phyloP scores from a whole-genome alignment of 1,140 invertebrate genomes.

The Helicoverpa armigera region DNA sequence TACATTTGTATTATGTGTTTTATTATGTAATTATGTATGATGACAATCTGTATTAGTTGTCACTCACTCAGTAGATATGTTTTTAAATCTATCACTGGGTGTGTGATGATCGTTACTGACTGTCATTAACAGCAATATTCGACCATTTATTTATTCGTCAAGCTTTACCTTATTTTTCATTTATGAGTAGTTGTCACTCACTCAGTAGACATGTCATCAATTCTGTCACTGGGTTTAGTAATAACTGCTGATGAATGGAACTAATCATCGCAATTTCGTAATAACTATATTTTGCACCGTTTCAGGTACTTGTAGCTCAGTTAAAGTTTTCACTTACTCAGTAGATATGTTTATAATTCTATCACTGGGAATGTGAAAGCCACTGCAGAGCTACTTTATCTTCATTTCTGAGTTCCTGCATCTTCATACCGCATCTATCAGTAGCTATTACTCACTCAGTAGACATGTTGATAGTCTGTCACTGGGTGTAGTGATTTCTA shows the following conservation, averaged over 20 bases:
- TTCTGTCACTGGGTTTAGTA: slow-evolving; percentile 67
- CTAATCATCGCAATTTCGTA: no score
- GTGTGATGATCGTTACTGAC: slow-evolving; percentile 48
- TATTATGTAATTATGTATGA: neutral
- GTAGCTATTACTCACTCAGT: slow-evolving; percentile 43
- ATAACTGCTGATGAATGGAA: slow-evolving; percentile 19
- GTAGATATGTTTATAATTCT: slow-evolving; percentile 52
- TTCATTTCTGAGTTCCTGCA: neutral
- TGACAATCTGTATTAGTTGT: slow-evolving; percentile 38
- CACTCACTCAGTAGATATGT: slow-evolving; percentile 60
- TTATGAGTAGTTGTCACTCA: slow-evolving; percentile 44
- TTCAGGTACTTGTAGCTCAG: slow-evolving; percentile 61
- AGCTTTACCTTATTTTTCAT: neutral
- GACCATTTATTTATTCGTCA: neutral
- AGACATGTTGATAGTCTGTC: slow-evolving; percentile 59
- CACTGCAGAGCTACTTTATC: neutral
- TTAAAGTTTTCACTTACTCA: slow-evolving; percentile 11
- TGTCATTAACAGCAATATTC: neutral
- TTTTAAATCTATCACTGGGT: slow-evolving; percentile 58
- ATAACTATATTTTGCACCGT: neutral
- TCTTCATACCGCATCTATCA: neutral
- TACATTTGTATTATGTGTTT: no score
- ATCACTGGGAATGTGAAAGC: slow-evolving; percentile 58
- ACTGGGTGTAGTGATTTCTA: slow-evolving; percentile 60
- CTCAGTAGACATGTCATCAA: slow-evolving; percentile 56